phyloP scores from a whole-genome alignment of 1,140 invertebrate genomes.

The Lysiphlebus fabarum region DNA sequence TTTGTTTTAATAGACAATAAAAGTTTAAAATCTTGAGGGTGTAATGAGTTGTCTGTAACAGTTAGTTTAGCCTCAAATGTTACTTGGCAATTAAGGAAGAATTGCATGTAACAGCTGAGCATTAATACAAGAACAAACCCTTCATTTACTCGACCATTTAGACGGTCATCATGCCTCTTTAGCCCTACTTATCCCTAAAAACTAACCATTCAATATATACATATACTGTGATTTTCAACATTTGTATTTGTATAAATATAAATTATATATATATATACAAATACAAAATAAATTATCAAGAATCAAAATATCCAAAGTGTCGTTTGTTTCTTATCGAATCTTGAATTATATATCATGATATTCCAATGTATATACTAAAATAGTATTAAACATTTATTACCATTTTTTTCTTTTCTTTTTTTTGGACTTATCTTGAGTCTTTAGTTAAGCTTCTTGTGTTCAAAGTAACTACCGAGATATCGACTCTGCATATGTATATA shows the following conservation, averaged over 20 bases:
- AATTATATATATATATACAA: conserved; percentile 2
- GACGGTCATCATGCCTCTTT: conserved; percentile 3
- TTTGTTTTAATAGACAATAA: no score
- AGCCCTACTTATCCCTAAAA: conserved; percentile 22
- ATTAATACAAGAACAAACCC: conserved; percentile 45
- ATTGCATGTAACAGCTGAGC: conserved; percentile 56
- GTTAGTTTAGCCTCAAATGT: conserved; percentile 39
- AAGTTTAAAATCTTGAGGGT: conserved; percentile 22
- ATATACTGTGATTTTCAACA: background rate
- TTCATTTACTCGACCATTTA: conserved; percentile 11
- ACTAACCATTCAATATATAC: background rate
- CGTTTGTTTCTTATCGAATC: conserved; percentile 10
- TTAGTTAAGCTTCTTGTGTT: conserved; percentile 43
- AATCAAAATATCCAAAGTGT: conserved; percentile 6
- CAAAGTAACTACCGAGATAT: conserved; percentile 50
- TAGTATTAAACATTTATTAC: background rate
- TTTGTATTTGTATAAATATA: conserved; percentile 32
- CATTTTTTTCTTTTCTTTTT: background rate
- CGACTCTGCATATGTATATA: conserved; percentile 53
- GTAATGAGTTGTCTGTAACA: conserved; percentile 36
- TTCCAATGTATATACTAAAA: conserved; percentile 11
- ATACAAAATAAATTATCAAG: background rate
- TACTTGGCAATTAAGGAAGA: conserved; percentile 49
- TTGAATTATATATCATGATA: conserved; percentile 21
- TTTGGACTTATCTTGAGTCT: conserved; percentile 44